A percentile compares a stretch with the other conserved stretches of the same genome.
Conservation (phyloP, 2,113 vertebrate genomes). For the Oryzias woworae region DNA sequence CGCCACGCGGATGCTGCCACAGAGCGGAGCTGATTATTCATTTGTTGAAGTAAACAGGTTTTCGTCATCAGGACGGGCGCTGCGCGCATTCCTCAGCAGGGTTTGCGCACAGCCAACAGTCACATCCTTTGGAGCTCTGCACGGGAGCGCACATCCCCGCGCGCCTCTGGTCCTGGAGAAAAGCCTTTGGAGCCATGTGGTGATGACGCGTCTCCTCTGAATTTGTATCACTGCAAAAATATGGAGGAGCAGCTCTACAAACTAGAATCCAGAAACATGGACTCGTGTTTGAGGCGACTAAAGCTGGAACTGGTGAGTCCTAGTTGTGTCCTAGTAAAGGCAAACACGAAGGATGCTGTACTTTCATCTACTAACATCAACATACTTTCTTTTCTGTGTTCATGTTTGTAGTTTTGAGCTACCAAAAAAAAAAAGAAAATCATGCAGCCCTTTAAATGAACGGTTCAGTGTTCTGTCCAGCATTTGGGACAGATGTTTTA, state of each 20-base stretch:
- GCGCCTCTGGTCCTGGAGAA: neutral
- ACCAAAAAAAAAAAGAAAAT: too few species aligned
- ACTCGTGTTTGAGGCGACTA: constrained; percentile 76
- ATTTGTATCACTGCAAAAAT: constrained; percentile 1
- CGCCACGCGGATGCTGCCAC: constrained; percentile 11
- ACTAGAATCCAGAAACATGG: constrained; percentile 74
- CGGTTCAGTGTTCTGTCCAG: neutral
- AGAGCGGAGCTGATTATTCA: constrained; percentile 32
- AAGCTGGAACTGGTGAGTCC: constrained; percentile 78
- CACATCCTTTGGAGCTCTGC: neutral
- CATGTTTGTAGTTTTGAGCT: constrained; percentile 34
- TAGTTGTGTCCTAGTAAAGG: neutral
- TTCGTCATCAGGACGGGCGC: constrained; percentile 33
- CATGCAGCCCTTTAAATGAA: too few species aligned
- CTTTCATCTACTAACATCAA: constrained; percentile 4
- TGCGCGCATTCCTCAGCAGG: constrained; percentile 62
- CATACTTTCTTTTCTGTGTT: constrained; percentile 36
- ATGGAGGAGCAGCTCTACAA: constrained; percentile 64
- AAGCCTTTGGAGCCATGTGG: constrained; percentile 35
- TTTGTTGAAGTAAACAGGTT: constrained; percentile 49
- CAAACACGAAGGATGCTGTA: neutral
- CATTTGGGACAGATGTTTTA: constrained; percentile 70
- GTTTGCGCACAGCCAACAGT: constrained; percentile 36
- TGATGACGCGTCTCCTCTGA: constrained; percentile 31
- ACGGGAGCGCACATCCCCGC: neutral